Evolutionary conservation across 2,113 vertebrate species (phyloP).

Genomic region (Thryonomys swinderianus): DNA sequence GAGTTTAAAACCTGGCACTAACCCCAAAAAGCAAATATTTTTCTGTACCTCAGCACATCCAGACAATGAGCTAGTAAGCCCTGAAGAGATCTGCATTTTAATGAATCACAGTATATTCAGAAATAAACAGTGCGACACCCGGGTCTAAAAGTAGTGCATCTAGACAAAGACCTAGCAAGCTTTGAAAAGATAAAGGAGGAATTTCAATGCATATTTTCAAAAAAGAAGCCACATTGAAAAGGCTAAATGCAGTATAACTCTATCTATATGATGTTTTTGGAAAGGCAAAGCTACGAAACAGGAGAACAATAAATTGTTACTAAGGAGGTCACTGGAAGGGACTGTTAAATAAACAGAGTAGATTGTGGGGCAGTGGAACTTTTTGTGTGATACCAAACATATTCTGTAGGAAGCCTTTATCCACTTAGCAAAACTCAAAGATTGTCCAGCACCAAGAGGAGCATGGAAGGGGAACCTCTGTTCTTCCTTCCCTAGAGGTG

Average conservation of each 20-base stretch:
- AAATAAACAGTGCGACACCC: background rate
- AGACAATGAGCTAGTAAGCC: background rate
- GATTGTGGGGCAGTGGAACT: background rate
- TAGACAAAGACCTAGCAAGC: background rate
- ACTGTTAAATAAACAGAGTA: background rate
- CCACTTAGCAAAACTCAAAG: background rate
- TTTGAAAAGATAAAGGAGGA: background rate
- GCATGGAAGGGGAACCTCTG: background rate
- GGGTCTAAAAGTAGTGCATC: background rate
- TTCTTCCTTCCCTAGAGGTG: rapidly evolving
- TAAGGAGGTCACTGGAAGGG: background rate
- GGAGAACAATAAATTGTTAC: background rate
- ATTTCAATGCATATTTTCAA: background rate
- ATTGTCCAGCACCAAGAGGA: too few species aligned
- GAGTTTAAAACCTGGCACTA: background rate
- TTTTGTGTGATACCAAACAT: too few species aligned
- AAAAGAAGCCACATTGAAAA: background rate
- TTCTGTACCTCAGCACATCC: too few species aligned
- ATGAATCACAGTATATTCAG: background rate
- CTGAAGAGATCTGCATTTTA: background rate
- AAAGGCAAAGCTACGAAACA: background rate
- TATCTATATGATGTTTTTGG: background rate
- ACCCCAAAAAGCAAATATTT: background rate
- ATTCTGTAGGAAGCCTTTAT: background rate
- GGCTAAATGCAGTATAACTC: background rate